phyloP scores from a whole-genome alignment of 2,888 invertebrate genomes.

The Chydorus sphaericus region DNA sequence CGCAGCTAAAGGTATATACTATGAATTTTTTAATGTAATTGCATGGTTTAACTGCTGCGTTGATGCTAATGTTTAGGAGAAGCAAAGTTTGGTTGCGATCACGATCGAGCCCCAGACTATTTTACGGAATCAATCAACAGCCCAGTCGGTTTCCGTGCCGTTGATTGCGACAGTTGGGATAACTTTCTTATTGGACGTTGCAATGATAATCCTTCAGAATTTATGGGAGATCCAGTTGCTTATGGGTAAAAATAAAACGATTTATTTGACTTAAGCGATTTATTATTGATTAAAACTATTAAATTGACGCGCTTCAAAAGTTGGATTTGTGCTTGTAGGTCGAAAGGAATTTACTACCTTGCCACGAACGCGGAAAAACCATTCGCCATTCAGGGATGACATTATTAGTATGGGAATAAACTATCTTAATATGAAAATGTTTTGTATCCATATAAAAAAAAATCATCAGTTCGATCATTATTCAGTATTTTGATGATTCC shows the following conservation, averaged over 20 bases:
- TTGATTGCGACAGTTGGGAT: background rate
- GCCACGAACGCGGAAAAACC: slow-evolving; percentile 2
- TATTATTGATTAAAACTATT: background rate
- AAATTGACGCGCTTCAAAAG: too few species aligned
- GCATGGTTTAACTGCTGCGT: slow-evolving; percentile 35
- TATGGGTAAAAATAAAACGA: background rate
- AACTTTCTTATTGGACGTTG: background rate
- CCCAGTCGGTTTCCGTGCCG: background rate
- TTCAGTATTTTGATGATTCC: too few species aligned
- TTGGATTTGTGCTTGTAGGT: too few species aligned
- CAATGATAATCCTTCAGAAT: background rate
- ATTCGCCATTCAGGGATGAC: too few species aligned
- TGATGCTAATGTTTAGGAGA: too few species aligned
- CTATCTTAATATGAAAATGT: too few species aligned
- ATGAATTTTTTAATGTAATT: slow-evolving; percentile 34
- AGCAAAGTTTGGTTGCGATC: background rate
- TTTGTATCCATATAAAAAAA: too few species aligned
- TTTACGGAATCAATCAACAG: background rate
- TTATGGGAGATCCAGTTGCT: slow-evolving; percentile 2
- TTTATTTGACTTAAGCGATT: background rate
- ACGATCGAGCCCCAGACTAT: background rate
- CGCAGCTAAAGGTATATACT: slow-evolving; percentile 31
- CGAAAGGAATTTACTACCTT: slow-evolving; percentile 9
- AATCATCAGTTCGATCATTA: too few species aligned
- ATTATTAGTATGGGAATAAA: too few species aligned